These are phyloP conservation scores for Drosophila sechellia DNA, from an alignment of 1,140 invertebrate species.

Conservation along the genomic window DNA sequence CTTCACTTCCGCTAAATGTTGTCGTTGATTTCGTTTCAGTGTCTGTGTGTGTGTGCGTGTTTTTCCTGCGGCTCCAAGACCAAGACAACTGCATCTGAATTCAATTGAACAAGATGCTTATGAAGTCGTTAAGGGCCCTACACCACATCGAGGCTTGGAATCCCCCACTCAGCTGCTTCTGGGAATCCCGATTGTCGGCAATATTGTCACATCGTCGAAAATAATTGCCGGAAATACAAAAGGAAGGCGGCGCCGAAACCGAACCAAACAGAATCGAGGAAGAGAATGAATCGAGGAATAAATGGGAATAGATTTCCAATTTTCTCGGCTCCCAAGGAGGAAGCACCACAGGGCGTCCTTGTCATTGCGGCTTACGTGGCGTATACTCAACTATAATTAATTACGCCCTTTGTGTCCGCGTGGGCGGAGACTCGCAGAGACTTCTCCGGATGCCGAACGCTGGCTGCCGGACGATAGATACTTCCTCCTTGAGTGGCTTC, in stretches of 20 bases:
- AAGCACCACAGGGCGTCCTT: conserved; percentile 68
- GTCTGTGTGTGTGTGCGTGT: background rate
- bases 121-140: conserved; percentile 66
- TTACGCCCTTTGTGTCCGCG: conserved; percentile 51
- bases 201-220: conserved; percentile 78
- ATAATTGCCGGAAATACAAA: conserved; percentile 82
- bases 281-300: conserved; percentile 21
- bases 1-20: conserved; percentile 57
- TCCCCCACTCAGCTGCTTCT: conserved; percentile 3
- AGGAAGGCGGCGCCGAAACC: conserved; percentile 62
- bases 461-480: conserved; percentile 3
- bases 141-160: background rate
- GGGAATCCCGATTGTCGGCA: conserved; percentile 46
- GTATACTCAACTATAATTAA: conserved; percentile 77
- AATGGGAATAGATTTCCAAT: conserved; percentile 74
- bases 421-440: conserved; percentile 1
- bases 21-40: conserved; percentile 20
- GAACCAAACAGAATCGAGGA: conserved; percentile 64
- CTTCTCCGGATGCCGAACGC: conserved; percentile 7
- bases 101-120: conserved; percentile 69
- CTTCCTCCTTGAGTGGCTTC: conserved; percentile 68
- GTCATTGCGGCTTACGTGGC: conserved; percentile 52
- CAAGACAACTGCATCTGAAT: conserved; percentile 64
- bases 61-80: conserved; percentile 6
- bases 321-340: conserved; percentile 51